Evolutionary conservation across 2,113 vertebrate genomes (phyloP).

Genomic region (Athene cunicularia): DNA sequence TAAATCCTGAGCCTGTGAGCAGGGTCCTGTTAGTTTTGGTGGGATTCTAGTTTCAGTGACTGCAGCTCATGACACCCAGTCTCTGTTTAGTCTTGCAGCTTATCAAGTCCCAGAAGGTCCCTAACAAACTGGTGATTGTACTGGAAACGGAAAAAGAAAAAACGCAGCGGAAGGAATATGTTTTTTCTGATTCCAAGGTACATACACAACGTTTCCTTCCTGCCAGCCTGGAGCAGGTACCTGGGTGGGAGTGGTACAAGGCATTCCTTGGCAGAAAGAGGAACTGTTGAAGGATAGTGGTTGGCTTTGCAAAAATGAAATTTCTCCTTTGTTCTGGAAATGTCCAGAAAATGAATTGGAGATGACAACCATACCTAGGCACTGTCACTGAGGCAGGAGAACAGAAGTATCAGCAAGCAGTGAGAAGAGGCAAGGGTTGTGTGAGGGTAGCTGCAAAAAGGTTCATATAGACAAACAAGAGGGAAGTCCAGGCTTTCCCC

Average conservation of each 20-base stretch:
- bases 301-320: background rate
- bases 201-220: background rate
- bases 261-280: background rate
- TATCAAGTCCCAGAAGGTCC: slow-evolving; percentile 95
- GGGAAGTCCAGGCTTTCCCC: background rate
- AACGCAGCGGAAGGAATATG: slow-evolving; percentile 88
- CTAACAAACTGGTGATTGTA: slow-evolving; percentile 87
- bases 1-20: background rate
- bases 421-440: background rate
- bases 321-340: background rate
- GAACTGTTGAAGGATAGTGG: background rate
- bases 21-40: background rate
- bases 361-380: background rate
- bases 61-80: background rate
- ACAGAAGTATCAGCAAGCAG: background rate
- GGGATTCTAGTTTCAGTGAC: background rate
- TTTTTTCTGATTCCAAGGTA: slow-evolving; percentile 95
- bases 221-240: background rate
- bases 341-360: background rate
- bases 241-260: background rate
- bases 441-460: background rate
- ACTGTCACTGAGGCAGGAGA: background rate
- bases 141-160: slow-evolving; percentile 95
- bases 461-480: background rate
- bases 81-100: slow-evolving; percentile 87